These are phyloP conservation scores for Lethenteron reissneri DNA, from an alignment of 2,113 vertebrate genomes.

Conservation along the genomic window DNA sequence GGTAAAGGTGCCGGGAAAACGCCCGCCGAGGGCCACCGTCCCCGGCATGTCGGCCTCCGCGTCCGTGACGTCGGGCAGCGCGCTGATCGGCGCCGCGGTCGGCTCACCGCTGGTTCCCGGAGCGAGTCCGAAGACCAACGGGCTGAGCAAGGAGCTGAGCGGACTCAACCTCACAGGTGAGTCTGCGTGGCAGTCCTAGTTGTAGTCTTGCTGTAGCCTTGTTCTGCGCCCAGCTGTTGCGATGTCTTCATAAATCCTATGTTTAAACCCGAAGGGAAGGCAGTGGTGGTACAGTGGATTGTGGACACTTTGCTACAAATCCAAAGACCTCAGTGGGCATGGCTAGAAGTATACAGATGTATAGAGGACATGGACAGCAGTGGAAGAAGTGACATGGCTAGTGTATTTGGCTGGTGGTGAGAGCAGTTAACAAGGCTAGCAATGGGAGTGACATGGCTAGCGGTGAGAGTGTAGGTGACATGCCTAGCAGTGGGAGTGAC, in stretches of 20 bases:
- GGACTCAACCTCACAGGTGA: slow-evolving; percentile 19
- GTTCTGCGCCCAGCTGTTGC: no score
- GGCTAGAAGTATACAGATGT: background rate
- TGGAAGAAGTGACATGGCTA: background rate
- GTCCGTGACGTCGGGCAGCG: slow-evolving; percentile 11
- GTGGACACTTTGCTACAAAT: no score
- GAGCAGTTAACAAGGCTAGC: no score
- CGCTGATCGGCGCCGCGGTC: background rate
- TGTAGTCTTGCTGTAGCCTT: no score
- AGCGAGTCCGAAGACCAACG: slow-evolving; percentile 67
- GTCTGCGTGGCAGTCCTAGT: background rate
- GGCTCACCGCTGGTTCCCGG: slow-evolving; percentile 20
- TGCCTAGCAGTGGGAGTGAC: no score
- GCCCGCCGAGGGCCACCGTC: slow-evolving; percentile 56
- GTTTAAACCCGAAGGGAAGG: no score
- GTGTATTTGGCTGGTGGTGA: no score
- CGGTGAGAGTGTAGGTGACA: background rate
- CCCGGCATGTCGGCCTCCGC: slow-evolving; percentile 39
- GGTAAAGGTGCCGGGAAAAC: slow-evolving; percentile 83
- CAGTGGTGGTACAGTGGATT: no score
- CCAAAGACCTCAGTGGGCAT: no score
- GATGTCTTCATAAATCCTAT: no score
- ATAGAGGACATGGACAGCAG: background rate
- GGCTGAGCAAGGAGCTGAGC: slow-evolving; percentile 78
- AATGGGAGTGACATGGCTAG: no score